Percentiles rank a stretch among this genome's conserved stretches.
These are phyloP conservation scores for Caenorhabditis sulstoni DNA, from an alignment of 2,888 invertebrate species.

Conservation along the genomic window DNA sequence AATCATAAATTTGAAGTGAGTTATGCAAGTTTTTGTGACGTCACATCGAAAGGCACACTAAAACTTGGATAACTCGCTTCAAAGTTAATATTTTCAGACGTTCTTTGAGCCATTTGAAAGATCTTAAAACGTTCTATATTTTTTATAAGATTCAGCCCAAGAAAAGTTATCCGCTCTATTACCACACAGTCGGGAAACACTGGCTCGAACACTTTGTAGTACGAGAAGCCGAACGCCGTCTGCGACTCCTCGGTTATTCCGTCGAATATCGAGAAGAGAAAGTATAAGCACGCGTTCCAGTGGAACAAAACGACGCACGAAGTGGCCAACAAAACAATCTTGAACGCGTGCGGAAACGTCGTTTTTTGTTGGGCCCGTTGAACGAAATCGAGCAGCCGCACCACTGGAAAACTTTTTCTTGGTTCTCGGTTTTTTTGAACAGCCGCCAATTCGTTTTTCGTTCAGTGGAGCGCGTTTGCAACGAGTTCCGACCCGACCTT, in stretches of 20 bases:
- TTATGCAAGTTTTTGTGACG: too few relatives aligned
- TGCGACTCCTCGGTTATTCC: conserved; percentile 72
- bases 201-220: conserved; percentile 75
- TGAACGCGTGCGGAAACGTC: conserved; percentile 70
- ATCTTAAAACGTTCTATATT: too few relatives aligned
- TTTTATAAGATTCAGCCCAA: too few relatives aligned
- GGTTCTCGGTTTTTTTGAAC: not conserved
- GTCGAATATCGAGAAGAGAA: conserved; percentile 72
- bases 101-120: too few relatives aligned
- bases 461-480: too few relatives aligned
- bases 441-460: too few relatives aligned
- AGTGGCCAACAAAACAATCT: conserved; percentile 68
- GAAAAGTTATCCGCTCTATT: not conserved
- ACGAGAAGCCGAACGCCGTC: conserved; percentile 71
- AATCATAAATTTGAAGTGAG: too few relatives aligned
- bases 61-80: too few relatives aligned
- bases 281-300: conserved; percentile 78
- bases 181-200: conserved; percentile 69
- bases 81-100: too few relatives aligned
- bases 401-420: conserved; percentile 24
- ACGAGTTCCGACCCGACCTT: conserved; percentile 42
- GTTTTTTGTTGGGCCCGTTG: conserved; percentile 52
- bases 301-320: conserved; percentile 70
- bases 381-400: conserved; percentile 64
- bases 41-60: too few relatives aligned